Evolutionary conservation across 2,113 vertebrate species (phyloP), one percentile per base, ranked within the genome.

Genomic region (Ivindomyrus marchei): DNA sequence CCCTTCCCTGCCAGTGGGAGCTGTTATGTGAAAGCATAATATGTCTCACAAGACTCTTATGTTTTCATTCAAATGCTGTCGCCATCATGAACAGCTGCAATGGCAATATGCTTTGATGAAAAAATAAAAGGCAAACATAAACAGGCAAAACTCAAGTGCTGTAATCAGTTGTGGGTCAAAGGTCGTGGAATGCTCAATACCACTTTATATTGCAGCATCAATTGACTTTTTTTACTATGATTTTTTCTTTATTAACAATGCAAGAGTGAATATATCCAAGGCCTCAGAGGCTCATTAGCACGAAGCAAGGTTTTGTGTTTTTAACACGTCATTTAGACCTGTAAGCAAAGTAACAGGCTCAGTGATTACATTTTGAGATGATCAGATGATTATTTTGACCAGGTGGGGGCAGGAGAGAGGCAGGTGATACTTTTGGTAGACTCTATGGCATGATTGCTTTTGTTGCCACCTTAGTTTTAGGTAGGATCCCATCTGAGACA

Each of bases 381-480:
- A 84, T 84, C 15, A 74, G 42, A 70, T 74, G 27, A 74, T 77
- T 88, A 50, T 74, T 66, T 46, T 9, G n/a, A 88, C 36, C 42
- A n/a, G 24, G 15, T 74, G 88, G 62, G 88, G 66, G n/a, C 21
- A 31, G 88, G 62, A 42, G 52, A n/a, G 13, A 74, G 70, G 88
- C 52, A 89, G 24, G 52, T 47, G 45, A 45, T 47, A 85, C 21
- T 85, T 85, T 36, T 89, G 42, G 19, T 17, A 53, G 31, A 88
- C 27, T 49, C 80, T 53, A 56, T 31, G 88, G 58, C 83, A 53
- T 92, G 90, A 91, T 90, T 91, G 49, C 39, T 88, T 88, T 88
- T 89, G 85, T 80, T 90, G 24, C 49, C 90, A 39, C 27, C 36
- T 42, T 77, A 77, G 13, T 39, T 39, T 13, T 77, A 77, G 70